A percentile compares a stretch with the other conserved stretches of the same genome.
These are phyloP conservation scores for Rhabdornis inornatus DNA, from an alignment of 2,113 vertebrate species.

Conservation along the genomic window DNA sequence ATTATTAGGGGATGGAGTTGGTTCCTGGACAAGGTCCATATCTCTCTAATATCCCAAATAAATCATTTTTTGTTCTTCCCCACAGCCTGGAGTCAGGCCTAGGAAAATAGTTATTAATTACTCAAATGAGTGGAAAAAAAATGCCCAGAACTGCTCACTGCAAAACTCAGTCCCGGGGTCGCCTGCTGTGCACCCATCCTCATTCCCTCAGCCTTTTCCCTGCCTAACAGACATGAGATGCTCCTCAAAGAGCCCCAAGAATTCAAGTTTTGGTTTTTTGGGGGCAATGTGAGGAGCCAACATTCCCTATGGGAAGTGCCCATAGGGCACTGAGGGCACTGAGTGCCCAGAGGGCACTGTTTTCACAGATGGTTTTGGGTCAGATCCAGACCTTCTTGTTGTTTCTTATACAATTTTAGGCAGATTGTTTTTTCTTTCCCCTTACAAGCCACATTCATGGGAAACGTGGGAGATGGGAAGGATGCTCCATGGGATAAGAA, in stretches of 20 bases:
- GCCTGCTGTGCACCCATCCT: neutral
- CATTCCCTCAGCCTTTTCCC: neutral
- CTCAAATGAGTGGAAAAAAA: constrained; percentile 51
- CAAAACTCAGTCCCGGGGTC: neutral
- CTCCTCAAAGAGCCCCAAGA: neutral
- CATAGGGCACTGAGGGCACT: no score
- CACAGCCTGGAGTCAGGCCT: constrained; percentile 52
- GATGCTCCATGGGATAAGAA: neutral
- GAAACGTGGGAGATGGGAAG: neutral
- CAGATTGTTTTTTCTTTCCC: neutral
- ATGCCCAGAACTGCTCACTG: constrained; percentile 26
- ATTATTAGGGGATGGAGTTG: constrained; percentile 1
- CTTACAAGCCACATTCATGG: neutral
- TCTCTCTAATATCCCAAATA: constrained; percentile 44
- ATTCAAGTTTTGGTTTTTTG: neutral
- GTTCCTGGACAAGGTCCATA: constrained; percentile 53
- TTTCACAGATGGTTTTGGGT: neutral
- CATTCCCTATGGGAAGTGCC: rapidly evolving
- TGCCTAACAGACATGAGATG: neutral
- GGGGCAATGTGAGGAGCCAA: rapidly evolving
- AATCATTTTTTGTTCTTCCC: constrained; percentile 65
- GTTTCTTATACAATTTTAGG: neutral
- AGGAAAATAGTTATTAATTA: constrained; percentile 71
- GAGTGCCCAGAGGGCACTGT: no score
- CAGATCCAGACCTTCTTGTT: neutral